phyloP scores from a whole-genome alignment of 2,888 invertebrate species.

The Tipula helvola region DNA sequence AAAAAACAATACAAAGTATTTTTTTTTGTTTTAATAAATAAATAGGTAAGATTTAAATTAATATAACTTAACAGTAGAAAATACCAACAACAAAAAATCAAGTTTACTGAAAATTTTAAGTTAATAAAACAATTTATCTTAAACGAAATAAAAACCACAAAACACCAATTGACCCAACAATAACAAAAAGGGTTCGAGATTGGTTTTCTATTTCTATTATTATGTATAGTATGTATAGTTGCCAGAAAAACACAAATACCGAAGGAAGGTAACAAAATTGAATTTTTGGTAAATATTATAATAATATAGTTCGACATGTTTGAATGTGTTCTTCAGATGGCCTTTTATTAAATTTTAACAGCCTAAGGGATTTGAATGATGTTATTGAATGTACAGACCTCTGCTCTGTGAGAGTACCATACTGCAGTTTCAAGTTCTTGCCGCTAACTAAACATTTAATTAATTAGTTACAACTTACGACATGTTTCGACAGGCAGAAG shows the following conservation, averaged over 20 bases:
- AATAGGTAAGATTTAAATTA: not conserved
- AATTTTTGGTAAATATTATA: too few species aligned
- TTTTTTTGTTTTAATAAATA: not conserved
- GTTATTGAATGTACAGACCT: too few species aligned
- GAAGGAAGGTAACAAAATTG: too few species aligned
- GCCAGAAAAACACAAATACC: not conserved
- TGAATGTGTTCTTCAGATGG: too few species aligned
- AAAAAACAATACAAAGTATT: not conserved
- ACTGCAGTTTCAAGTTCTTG: too few species aligned
- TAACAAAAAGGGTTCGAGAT: not conserved
- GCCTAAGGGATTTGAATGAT: too few species aligned
- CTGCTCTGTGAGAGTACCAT: too few species aligned
- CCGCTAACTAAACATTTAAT: too few species aligned
- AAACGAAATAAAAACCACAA: not conserved
- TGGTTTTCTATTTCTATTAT: not conserved
- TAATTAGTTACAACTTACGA: too few species aligned
- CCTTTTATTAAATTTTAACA: too few species aligned
- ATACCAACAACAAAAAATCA: not conserved
- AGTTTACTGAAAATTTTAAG: not conserved
- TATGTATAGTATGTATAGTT: not conserved
- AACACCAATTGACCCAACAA: not conserved
- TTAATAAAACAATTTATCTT: not conserved
- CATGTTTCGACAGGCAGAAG: too few species aligned
- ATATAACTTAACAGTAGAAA: not conserved
- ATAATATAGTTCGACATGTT: too few species aligned